A percentile compares a stretch with the other conserved stretches of the same genome.
Conservation (phyloP, 1,140 invertebrate genomes). For the Melipona quadrifasciata region DNA sequence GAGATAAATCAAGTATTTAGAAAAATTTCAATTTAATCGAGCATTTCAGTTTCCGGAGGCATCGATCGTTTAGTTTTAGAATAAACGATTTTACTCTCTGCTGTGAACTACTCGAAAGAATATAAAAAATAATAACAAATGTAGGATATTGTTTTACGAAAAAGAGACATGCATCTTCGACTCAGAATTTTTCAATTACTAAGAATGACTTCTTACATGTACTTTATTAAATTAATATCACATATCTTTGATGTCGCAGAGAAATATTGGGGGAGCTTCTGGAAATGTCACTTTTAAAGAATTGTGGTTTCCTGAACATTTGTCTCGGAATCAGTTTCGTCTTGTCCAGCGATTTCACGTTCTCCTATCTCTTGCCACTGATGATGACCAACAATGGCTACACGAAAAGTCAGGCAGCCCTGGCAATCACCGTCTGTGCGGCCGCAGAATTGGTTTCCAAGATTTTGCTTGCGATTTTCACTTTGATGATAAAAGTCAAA, state of each 20-base stretch:
- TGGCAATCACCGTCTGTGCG: slow-evolving; percentile 73
- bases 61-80: not conserved
- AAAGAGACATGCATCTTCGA: not conserved
- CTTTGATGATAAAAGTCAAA: slow-evolving; percentile 70
- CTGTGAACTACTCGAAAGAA: not conserved
- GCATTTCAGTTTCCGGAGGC: not conserved
- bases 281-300: slow-evolving; percentile 73
- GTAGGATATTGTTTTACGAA: not conserved
- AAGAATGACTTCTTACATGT: not conserved
- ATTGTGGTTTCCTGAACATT: slow-evolving; percentile 72
- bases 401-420: slow-evolving; percentile 69
- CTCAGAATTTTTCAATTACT: not conserved
- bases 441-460: slow-evolving; percentile 74
- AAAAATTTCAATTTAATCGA: not conserved
- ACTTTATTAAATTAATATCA: not conserved
- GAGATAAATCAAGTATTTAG: not conserved
- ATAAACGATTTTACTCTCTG: not conserved
- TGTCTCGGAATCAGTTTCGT: slow-evolving; percentile 76
- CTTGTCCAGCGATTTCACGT: slow-evolving; percentile 74
- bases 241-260: not conserved
- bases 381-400: slow-evolving; percentile 75
- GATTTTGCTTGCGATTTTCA: slow-evolving; percentile 74
- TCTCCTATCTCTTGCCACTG: slow-evolving; percentile 74
- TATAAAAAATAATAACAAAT: not conserved
- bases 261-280: slow-evolving; percentile 55